Conservation (phyloP, 2,888 invertebrate genomes). For the Hemicrepidius hirtus region DNA sequence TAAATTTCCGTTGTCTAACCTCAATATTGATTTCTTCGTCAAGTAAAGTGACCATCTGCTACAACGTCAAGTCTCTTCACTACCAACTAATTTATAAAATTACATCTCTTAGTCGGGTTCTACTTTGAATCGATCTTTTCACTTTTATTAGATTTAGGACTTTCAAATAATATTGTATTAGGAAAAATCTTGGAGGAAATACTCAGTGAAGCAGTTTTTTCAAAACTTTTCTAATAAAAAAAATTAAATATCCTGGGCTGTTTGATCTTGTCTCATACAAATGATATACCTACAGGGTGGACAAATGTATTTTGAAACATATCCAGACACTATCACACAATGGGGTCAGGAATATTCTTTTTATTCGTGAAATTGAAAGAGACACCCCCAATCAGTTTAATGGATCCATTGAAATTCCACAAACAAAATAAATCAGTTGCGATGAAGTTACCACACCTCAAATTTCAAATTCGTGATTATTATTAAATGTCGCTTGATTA, state of each 20-base stretch:
- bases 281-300: no score
- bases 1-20: constrained; percentile 35
- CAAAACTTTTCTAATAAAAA: no score
- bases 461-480: neutral
- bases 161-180: no score
- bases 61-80: constrained; percentile 21
- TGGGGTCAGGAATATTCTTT: no score
- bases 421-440: neutral
- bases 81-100: constrained; percentile 24
- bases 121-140: constrained; percentile 8
- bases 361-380: no score
- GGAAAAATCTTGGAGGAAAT: no score
- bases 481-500: constrained; percentile 3
- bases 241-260: no score
- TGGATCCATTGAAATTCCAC: neutral
- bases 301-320: no score
- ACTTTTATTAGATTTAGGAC: neutral
- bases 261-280: no score
- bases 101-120: constrained; percentile 7
- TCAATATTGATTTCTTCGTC: constrained; percentile 29
- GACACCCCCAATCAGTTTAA: no score
- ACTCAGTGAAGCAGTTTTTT: no score
- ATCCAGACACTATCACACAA: no score
- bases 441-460: neutral
- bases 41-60: constrained; percentile 31